A percentile compares a stretch with the other conserved stretches of the same genome.
Conservation (phyloP, 1,140 invertebrate species). For the Paraescarpia echinospica region DNA sequence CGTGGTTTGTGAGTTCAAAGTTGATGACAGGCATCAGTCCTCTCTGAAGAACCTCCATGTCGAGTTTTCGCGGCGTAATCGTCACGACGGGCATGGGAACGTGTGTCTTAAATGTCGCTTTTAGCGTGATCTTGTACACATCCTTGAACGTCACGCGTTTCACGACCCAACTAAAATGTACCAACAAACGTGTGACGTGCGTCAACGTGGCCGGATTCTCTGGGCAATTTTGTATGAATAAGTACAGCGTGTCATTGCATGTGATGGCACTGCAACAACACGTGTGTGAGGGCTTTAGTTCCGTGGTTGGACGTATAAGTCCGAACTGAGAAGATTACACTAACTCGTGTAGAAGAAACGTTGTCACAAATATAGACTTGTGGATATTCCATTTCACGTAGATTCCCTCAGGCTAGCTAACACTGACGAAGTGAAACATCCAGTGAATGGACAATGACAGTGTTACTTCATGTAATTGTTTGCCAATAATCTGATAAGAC, state of each 20-base stretch:
- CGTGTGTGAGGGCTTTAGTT: too few species aligned
- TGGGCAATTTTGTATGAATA: not conserved
- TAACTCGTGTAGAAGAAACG: too few species aligned
- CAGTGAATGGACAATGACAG: not conserved
- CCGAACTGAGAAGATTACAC: too few species aligned
- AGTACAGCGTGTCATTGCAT: too few species aligned
- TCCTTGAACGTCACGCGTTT: constrained; percentile 34
- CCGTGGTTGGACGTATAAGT: too few species aligned
- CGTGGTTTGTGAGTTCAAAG: constrained; percentile 38
- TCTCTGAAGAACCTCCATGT: constrained; percentile 32
- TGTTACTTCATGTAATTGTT: not conserved
- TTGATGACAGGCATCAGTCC: constrained; percentile 28
- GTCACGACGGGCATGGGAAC: constrained; percentile 32
- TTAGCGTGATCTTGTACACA: constrained; percentile 33
- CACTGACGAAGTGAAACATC: not conserved
- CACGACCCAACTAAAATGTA: constrained; percentile 29
- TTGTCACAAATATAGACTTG: too few species aligned
- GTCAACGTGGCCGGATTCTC: too few species aligned
- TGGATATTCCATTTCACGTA: too few species aligned
- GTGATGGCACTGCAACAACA: too few species aligned
- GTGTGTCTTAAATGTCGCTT: constrained; percentile 35
- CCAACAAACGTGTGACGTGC: not conserved
- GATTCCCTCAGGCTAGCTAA: too few species aligned
- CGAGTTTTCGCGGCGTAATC: constrained; percentile 30
- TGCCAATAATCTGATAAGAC: not conserved